Conservation (phyloP, 2,888 invertebrate genomes). For the Orthonychiurus folsomi region DNA sequence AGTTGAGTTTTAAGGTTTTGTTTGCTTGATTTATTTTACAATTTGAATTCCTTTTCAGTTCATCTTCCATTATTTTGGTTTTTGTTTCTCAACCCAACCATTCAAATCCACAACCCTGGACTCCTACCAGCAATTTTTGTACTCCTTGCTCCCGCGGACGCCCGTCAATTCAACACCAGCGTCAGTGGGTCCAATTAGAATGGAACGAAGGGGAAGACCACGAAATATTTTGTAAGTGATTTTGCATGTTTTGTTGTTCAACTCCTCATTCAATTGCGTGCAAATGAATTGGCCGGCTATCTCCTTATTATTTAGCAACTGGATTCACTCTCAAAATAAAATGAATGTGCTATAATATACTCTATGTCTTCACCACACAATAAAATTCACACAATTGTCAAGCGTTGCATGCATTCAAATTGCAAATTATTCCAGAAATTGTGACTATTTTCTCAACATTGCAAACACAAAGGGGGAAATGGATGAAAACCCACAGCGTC, state of each 20-base stretch:
- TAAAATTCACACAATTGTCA: too few relatives aligned
- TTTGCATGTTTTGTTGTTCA: constrained; percentile 5
- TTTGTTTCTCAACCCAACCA: not conserved
- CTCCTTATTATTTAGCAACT: too few relatives aligned
- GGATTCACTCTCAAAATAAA: not conserved
- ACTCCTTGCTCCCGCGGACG: constrained; percentile 4
- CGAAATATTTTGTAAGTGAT: constrained; percentile 31
- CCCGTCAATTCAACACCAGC: not conserved
- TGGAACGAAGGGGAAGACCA: constrained; percentile 30
- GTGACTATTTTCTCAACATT: too few relatives aligned
- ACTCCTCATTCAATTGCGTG: not conserved
- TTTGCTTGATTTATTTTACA: constrained; percentile 2
- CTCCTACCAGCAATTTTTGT: constrained; percentile 10
- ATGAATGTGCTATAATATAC: too few relatives aligned
- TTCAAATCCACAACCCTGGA: constrained; percentile 10
- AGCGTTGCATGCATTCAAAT: too few relatives aligned
- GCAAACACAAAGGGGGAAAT: too few relatives aligned
- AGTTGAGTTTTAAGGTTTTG: not conserved
- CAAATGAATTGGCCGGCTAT: too few relatives aligned
- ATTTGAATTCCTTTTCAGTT: not conserved
- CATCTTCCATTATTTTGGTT: constrained; percentile 1
- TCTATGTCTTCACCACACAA: too few relatives aligned
- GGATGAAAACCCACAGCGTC: too few relatives aligned
- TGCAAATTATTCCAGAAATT: too few relatives aligned
- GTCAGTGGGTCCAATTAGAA: constrained; percentile 10